Conservation (phyloP, 2,888 invertebrate species). For the Ophion ellenae region DNA sequence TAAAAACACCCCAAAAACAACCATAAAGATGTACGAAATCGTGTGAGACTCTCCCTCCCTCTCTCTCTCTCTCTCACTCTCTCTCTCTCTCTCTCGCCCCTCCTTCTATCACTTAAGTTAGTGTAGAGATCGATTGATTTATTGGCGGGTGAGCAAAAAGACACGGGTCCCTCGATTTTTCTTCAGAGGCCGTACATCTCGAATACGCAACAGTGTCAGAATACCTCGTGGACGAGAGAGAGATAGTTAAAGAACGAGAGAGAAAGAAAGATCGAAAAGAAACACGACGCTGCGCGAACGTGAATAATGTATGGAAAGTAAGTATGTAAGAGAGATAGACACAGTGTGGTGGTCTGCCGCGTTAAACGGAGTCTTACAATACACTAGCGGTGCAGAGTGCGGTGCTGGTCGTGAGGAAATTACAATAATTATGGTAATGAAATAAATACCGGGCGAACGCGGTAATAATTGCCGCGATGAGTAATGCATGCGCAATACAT, state of each 20-base stretch:
- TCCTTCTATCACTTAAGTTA: too few relatives aligned
- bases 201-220: too few relatives aligned
- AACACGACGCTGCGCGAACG: too few relatives aligned
- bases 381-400: not conserved
- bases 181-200: constrained; percentile 42
- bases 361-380: not conserved
- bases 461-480: constrained; percentile 65
- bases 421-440: constrained; percentile 69
- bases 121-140: constrained; percentile 67
- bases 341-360: constrained; percentile 38
- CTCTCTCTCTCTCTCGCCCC: constrained; percentile 6
- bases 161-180: constrained; percentile 49
- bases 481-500: constrained; percentile 53
- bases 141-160: constrained; percentile 66
- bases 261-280: too few relatives aligned
- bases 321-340: too few relatives aligned
- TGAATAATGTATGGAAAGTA: too few relatives aligned
- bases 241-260: not conserved
- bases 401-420: constrained; percentile 57
- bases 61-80: too few relatives aligned
- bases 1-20: too few relatives aligned
- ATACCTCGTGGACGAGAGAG: constrained; percentile 8
- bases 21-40: too few relatives aligned
- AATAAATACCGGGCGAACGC: constrained; percentile 63
- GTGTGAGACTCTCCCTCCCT: not conserved